Conservation (phyloP, 2,888 invertebrate species). For the Zonitis immaculata region DNA sequence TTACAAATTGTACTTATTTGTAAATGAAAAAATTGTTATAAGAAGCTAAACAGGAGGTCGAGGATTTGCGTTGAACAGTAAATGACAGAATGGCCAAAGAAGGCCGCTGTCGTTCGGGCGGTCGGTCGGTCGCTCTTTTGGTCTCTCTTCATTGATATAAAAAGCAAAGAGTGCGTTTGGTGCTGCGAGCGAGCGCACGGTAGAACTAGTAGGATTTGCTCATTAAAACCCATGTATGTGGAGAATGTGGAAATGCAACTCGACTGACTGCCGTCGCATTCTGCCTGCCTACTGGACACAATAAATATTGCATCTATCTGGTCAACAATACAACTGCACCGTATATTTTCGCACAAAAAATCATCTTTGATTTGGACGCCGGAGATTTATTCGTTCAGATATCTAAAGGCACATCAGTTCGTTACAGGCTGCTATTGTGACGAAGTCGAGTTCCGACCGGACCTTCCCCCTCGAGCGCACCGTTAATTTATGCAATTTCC, state of each 20-base stretch:
- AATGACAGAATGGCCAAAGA: conserved; percentile 31
- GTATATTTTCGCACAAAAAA: conserved; percentile 45
- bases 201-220: conserved; percentile 39
- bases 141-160: conserved; percentile 40
- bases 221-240: conserved; percentile 49
- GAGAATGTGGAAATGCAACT: conserved; percentile 49
- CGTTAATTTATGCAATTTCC: conserved; percentile 45
- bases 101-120: conserved; percentile 30
- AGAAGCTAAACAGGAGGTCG: conserved; percentile 22
- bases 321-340: conserved; percentile 46
- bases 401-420: conserved; percentile 41
- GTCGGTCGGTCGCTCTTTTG: conserved; percentile 27
- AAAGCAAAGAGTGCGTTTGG: conserved; percentile 38
- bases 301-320: conserved; percentile 48
- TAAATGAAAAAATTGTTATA: conserved; percentile 8
- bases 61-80: conserved; percentile 26
- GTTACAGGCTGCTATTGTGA: conserved; percentile 42
- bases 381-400: conserved; percentile 43
- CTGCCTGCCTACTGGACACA: conserved; percentile 47
- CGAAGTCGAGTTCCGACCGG: conserved; percentile 19
- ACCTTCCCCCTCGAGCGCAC: conserved; percentile 26
- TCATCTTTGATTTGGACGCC: conserved; percentile 42
- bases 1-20: too few relatives aligned
- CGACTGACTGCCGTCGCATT: conserved; percentile 45
- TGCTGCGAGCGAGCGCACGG: conserved; percentile 28